Evolutionary conservation across 2,888 invertebrate genomes (phyloP).

Genomic region (Heteromurus nitidus): DNA sequence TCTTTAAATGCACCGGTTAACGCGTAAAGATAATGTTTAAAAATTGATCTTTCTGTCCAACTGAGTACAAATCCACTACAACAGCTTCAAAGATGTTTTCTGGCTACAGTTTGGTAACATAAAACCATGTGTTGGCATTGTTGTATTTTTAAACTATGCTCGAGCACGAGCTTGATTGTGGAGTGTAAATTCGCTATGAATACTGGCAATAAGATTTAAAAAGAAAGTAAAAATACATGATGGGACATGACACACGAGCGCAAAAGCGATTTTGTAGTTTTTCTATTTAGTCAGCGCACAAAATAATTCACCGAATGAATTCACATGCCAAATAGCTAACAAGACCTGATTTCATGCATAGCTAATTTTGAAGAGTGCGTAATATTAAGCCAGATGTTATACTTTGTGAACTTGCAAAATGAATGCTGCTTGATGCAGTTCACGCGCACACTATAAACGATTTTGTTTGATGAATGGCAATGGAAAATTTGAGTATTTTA

Average conservation of each 20-base stretch:
- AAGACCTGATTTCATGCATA: background rate
- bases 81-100: background rate
- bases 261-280: background rate
- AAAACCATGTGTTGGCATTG: constrained; percentile 29
- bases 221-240: constrained; percentile 23
- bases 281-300: too few species aligned
- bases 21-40: background rate
- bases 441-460: too few species aligned
- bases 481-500: too few species aligned
- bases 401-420: too few species aligned
- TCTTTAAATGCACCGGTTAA: background rate
- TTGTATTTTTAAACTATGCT: background rate
- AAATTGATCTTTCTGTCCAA: background rate
- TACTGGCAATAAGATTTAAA: constrained; percentile 29
- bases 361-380: background rate
- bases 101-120: constrained; percentile 29
- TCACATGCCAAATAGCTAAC: background rate
- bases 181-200: constrained; percentile 8
- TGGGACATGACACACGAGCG: background rate
- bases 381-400: background rate
- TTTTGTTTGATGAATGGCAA: too few species aligned
- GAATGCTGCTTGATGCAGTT: too few species aligned
- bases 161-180: too few species aligned
- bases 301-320: background rate
- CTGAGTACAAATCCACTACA: background rate